A percentile compares a stretch with the other conserved stretches of the same genome.
phyloP scores from a whole-genome alignment of 2,888 invertebrate species.

The Fissipunctia ypsillon region DNA sequence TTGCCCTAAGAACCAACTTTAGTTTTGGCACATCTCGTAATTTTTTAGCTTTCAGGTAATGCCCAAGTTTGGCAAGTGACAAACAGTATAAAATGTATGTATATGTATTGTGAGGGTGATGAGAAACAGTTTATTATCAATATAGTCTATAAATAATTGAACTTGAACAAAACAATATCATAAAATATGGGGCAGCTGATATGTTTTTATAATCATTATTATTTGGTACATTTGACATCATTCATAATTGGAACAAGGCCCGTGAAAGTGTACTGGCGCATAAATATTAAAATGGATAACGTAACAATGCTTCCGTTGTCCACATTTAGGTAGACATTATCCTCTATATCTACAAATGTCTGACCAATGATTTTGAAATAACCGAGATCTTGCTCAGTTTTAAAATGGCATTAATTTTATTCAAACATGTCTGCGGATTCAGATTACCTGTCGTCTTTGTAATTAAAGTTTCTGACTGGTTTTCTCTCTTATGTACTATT shows the following conservation, averaged over 20 bases:
- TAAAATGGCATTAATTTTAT: slow-evolving; percentile 1
- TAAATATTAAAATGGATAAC: background rate
- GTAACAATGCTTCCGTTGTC: too few relatives aligned
- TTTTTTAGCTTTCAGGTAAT: too few relatives aligned
- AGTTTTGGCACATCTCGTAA: too few relatives aligned
- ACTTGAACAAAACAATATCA: background rate
- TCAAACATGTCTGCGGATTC: slow-evolving; percentile 2
- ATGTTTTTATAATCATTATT: background rate
- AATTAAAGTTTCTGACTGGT: slow-evolving; percentile 25
- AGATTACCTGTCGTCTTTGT: background rate
- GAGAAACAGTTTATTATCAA: background rate
- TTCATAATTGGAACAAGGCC: background rate
- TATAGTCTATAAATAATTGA: background rate
- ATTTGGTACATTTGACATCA: background rate
- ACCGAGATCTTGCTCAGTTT: background rate
- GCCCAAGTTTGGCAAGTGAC: too few relatives aligned
- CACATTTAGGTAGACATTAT: background rate
- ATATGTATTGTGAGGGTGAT: background rate
- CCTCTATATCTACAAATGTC: too few relatives aligned
- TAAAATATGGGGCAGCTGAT: background rate
- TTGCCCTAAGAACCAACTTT: too few relatives aligned
- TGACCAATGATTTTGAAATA: background rate
- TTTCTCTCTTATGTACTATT: slow-evolving; percentile 28
- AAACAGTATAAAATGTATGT: background rate
- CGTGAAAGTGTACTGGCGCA: background rate